phyloP scores from a whole-genome alignment of 2,888 invertebrate species.

The Netelia melanura region DNA sequence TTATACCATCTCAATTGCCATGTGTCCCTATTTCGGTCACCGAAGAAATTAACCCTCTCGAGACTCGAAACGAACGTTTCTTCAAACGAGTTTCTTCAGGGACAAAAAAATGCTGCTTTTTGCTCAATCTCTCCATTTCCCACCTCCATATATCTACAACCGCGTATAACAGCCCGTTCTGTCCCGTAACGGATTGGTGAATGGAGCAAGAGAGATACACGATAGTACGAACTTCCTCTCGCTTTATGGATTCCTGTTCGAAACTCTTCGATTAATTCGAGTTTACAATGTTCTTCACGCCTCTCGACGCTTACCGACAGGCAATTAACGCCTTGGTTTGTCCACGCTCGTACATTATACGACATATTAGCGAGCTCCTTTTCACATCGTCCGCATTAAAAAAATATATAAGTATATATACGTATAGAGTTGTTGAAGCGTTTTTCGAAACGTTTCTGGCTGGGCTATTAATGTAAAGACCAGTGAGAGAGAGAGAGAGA shows the following conservation, averaged over 20 bases:
- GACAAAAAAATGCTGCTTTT: conserved; percentile 6
- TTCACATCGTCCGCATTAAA: background rate
- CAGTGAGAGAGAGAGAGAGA: background rate
- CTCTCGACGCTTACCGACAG: conserved; percentile 75
- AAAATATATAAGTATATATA: background rate
- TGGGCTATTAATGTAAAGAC: background rate
- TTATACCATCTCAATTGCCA: conserved; percentile 59
- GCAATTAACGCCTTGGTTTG: conserved; percentile 75
- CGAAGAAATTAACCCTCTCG: conserved; percentile 78
- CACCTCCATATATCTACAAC: background rate
- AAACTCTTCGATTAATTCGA: conserved; percentile 81
- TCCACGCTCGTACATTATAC: conserved; percentile 43
- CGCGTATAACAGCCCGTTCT: background rate
- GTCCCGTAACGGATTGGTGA: background rate
- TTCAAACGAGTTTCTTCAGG: conserved; percentile 3
- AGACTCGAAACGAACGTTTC: conserved; percentile 37
- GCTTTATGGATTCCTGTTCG: conserved; percentile 75
- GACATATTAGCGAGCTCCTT: background rate
- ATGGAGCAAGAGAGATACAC: conserved; percentile 4
- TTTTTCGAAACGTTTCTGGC: background rate
- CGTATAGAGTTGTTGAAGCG: no score
- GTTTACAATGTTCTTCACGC: conserved; percentile 83
- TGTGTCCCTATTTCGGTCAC: conserved; percentile 72
- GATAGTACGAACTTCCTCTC: conserved; percentile 57
- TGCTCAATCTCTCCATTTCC: conserved; percentile 5